Evolutionary conservation across 2,797 vertebrate genomes (phyloP), one percentile per base, ranked within the genome.

Genomic region (Melanotaenia nigrans): DNA sequence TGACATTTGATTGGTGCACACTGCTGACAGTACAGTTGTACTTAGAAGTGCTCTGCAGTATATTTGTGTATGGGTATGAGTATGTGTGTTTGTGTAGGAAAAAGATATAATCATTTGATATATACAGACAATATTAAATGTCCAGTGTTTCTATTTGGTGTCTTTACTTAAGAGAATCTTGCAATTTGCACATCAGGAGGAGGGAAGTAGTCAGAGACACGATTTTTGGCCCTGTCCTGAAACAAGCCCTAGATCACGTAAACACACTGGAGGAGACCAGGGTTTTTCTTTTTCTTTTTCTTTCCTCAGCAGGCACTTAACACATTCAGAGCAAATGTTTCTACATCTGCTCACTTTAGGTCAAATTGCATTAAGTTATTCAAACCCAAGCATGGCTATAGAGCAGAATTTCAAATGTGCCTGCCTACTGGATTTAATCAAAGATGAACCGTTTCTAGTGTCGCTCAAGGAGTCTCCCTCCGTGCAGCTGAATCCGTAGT

Each of bases 181-280:
- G 97, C 97, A 89, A 95, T 98, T 99, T 99, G 98, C 97, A 99
- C 98, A 99, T 97, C 92, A 94, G 96, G 94, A 94, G 91, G 93
- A 96, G 94, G 95, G 94, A 91, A 87, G 95, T 91, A 14, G 73
- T 71, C 68, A 64, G 78, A 86, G 75, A 96, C 91, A 90, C 92
- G 51, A 86, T 71, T 88, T 73, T 82, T 5, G 18, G 77, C 76
- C 75, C 74, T 78, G 85, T 80, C 81, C 71, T 70, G 56, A 86
- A 85, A 78, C 30, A 57, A 86, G 69, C 73, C 86, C 84, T 63
- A 78, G 65, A 87, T 77, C 79, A 77, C 35, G 36, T 53, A 56
- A 49, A 89, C 79, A 85, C 87, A 84, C 89, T 87, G 89, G 85
- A 88, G 79, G 84, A 85, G 65, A 78, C 74, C 75, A 85, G 76